These are phyloP conservation scores for Mnemiopsis leidyi DNA, from an alignment of 37 sponge, comb jelly and placozoan species.

Conservation along the genomic window DNA sequence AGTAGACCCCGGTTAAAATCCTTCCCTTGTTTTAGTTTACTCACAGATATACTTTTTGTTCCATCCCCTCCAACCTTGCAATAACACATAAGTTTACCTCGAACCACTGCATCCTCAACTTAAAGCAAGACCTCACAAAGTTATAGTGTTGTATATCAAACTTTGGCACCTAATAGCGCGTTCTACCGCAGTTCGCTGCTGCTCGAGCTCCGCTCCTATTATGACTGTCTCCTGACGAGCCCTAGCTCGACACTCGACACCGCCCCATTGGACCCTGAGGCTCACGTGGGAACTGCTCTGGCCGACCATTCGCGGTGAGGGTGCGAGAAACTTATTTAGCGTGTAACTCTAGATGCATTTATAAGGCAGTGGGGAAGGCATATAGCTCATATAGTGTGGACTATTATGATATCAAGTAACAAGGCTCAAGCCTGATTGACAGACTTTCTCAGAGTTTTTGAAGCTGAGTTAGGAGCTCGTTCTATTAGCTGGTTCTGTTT, in stretches of 20 bases:
- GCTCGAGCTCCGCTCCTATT: background rate
- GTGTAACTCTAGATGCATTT: slow-evolving; percentile 64
- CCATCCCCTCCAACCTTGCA: no score
- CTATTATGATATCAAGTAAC: slow-evolving; percentile 52
- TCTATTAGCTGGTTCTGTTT: background rate
- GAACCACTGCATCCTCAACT: no score
- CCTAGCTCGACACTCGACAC: background rate
- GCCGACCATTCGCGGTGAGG: background rate
- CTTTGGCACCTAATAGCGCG: no score
- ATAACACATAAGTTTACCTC: no score
- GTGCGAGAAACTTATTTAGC: slow-evolving; percentile 50
- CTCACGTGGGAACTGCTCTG: slow-evolving; percentile 1
- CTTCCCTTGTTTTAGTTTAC: no score
- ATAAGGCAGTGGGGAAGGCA: background rate
- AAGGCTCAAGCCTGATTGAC: background rate
- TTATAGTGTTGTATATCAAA: no score
- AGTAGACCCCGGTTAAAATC: no score
- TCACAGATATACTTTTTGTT: no score
- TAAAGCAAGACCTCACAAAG: no score
- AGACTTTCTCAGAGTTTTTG: slow-evolving; percentile 25
- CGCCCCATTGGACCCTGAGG: slow-evolving; percentile 28
- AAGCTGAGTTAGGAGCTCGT: background rate
- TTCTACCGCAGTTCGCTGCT: no score
- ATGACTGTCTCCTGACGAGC: background rate
- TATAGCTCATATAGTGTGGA: slow-evolving; percentile 53